Evolutionary conservation across 2,888 invertebrate species (phyloP).

Genomic region (Leptothorax acervorum): DNA sequence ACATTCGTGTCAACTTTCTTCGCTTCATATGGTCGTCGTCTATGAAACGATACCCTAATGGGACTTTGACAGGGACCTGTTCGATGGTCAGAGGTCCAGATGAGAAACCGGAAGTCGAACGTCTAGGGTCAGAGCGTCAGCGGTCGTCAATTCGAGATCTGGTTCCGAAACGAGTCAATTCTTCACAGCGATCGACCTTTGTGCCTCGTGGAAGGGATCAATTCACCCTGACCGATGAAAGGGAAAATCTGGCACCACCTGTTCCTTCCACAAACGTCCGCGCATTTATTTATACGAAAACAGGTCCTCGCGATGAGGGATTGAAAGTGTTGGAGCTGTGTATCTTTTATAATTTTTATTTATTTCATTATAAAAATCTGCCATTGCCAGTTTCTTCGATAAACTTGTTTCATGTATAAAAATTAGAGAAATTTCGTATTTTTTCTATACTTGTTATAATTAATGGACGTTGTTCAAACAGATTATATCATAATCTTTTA

Average conservation of each 20-base stretch:
- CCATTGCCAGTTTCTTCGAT: not conserved
- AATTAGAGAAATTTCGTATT: not conserved
- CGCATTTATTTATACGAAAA: constrained; percentile 49
- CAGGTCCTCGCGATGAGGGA: constrained; percentile 30
- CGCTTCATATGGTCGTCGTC: constrained; percentile 63
- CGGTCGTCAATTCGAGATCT: constrained; percentile 74
- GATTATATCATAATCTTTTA: not conserved
- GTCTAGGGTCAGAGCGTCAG: constrained; percentile 77
- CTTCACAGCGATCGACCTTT: constrained; percentile 72
- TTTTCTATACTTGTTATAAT: not conserved
- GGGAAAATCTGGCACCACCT: constrained; percentile 71
- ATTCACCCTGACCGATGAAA: constrained; percentile 66
- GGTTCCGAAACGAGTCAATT: constrained; percentile 74
- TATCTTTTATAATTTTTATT: constrained; percentile 7
- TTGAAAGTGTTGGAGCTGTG: constrained; percentile 27
- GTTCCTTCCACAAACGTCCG: constrained; percentile 50
- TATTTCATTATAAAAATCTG: not conserved
- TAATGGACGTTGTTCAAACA: not conserved
- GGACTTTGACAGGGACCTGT: constrained; percentile 81
- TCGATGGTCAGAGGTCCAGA: constrained; percentile 82
- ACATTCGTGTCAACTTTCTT: constrained; percentile 60
- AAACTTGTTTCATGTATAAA: not conserved
- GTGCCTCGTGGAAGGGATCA: constrained; percentile 67
- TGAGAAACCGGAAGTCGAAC: constrained; percentile 78
- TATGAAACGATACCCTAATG: constrained; percentile 79